phyloP scores from a whole-genome alignment of 2,797 vertebrate genomes.

The Diglossa cyanea region DNA sequence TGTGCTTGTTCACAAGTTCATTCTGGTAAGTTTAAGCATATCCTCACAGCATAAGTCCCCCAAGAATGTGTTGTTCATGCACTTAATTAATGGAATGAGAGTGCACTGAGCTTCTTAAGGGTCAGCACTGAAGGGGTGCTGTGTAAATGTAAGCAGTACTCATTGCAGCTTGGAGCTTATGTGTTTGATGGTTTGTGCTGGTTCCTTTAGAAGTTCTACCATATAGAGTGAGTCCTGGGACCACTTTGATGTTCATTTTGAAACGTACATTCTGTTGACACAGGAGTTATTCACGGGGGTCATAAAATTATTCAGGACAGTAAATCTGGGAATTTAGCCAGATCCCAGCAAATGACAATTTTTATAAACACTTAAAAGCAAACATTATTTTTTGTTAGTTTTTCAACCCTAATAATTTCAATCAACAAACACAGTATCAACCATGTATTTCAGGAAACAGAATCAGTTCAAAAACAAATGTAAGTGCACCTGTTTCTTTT shows the following conservation, averaged over 20 bases:
- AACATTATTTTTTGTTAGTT: neutral
- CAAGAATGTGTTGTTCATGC: neutral
- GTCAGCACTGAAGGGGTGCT: neutral
- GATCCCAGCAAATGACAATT: neutral
- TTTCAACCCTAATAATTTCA: neutral
- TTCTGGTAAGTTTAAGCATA: neutral
- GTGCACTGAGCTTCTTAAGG: neutral
- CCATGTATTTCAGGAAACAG: neutral
- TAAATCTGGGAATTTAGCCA: neutral
- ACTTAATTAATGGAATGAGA: neutral
- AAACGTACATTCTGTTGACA: neutral
- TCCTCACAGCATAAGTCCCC: neutral
- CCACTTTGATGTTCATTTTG: neutral
- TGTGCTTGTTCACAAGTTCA: neutral
- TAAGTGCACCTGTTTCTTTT: neutral
- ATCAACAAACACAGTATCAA: neutral
- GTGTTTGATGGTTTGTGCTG: neutral
- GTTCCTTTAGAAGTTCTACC: neutral
- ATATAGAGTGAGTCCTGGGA: neutral
- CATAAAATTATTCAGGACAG: neutral
- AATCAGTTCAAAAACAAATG: neutral
- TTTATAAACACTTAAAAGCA: neutral
- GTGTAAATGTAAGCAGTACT: neutral
- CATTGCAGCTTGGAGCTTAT: neutral
- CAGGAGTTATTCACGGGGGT: neutral